Percentiles rank a stretch among this genome's conserved stretches.
These are phyloP conservation scores for Aphidius gifuensis DNA, from an alignment of 1,140 invertebrate species.

Conservation along the genomic window DNA sequence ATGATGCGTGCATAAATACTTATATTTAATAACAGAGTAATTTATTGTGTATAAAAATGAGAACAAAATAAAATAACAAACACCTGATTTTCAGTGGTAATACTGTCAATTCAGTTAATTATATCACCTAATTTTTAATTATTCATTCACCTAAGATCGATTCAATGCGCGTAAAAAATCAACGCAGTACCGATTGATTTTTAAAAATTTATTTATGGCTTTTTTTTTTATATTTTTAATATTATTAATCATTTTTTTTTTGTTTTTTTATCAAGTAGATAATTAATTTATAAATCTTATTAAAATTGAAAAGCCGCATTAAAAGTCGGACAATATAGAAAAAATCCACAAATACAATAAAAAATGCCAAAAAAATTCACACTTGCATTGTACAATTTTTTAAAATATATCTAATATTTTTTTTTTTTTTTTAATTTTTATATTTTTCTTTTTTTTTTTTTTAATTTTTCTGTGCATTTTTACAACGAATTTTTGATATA, in stretches of 20 bases:
- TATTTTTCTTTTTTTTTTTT: no score
- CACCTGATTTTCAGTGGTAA: conserved; percentile 32
- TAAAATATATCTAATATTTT: conserved; percentile 11
- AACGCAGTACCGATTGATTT: conserved; percentile 20
- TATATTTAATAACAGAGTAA: no score
- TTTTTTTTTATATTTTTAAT: conserved; percentile 18
- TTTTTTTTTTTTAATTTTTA: conserved; percentile 6
- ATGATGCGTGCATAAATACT: no score
- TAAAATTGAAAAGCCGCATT: not conserved
- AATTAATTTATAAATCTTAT: conserved; percentile 8
- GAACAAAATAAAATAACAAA: conserved; percentile 27
- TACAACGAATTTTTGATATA: no score
- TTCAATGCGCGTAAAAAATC: conserved; percentile 17
- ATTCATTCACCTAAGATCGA: conserved; percentile 23
- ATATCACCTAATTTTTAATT: conserved; percentile 25
- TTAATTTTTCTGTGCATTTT: no score
- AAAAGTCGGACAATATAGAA: no score
- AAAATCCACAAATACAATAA: conserved; percentile 1
- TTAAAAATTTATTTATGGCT: no score
- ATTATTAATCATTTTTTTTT: conserved; percentile 10
- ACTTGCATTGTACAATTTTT: no score
- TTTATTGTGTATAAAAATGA: conserved; percentile 22
- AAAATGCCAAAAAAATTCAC: conserved; percentile 11
- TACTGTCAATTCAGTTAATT: conserved; percentile 32
- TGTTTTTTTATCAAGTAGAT: conserved; percentile 12